phyloP scores from a whole-genome alignment of 2,888 invertebrate genomes.

The Sphecodes monilicornis region DNA sequence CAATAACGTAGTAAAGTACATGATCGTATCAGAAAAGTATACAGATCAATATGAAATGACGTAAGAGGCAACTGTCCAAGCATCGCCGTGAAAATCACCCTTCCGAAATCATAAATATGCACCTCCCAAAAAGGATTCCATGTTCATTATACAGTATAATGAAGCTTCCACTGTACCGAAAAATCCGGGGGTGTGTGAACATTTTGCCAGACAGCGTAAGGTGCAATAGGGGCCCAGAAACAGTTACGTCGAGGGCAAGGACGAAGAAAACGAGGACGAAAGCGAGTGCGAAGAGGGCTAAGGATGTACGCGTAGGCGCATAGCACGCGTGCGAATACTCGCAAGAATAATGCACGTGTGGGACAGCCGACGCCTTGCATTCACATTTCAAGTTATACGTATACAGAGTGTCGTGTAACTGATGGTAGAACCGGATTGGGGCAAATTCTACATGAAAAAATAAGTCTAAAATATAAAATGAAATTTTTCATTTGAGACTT shows the following conservation, averaged over 20 bases:
- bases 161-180: constrained; percentile 26
- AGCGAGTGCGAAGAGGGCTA: constrained; percentile 36
- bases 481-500: background rate
- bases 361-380: constrained; percentile 49
- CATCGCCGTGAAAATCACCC: background rate
- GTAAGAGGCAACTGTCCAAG: background rate
- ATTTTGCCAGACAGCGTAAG: background rate
- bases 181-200: background rate
- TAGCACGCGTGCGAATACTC: constrained; percentile 62
- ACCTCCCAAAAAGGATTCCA: background rate
- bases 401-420: background rate
- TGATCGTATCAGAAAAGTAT: background rate
- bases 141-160: constrained; percentile 2
- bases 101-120: constrained; percentile 3
- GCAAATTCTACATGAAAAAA: background rate
- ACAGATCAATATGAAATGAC: background rate
- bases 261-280: constrained; percentile 12
- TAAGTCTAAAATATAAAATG: background rate
- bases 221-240: background rate
- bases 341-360: constrained; percentile 58
- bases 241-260: constrained; percentile 11
- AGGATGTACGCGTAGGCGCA: constrained; percentile 52
- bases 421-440: background rate
- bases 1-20: too few relatives aligned
- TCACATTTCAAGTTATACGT: constrained; percentile 61